These are phyloP conservation scores for Ptychobarbus kaznakovi DNA, from an alignment of 2,797 vertebrate genomes.

Conservation along the genomic window DNA sequence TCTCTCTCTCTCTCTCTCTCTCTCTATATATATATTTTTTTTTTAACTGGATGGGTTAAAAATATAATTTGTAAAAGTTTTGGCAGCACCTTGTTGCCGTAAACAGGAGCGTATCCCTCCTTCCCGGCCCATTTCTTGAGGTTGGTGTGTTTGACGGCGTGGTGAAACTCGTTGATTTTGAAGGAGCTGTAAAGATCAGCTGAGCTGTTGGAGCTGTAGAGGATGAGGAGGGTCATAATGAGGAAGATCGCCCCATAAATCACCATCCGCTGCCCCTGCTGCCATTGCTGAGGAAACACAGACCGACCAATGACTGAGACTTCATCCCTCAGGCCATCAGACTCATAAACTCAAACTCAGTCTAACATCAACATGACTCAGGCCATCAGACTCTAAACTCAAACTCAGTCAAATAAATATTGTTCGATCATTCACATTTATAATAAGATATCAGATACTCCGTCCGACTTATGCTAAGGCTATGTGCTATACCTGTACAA, in stretches of 20 bases:
- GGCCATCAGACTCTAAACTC: no score
- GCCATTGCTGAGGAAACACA: constrained; percentile 62
- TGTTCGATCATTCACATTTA: no score
- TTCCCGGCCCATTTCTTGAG: constrained; percentile 88
- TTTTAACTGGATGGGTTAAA: background rate
- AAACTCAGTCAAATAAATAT: no score
- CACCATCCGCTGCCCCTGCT: constrained; percentile 85
- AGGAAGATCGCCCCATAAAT: constrained; percentile 87
- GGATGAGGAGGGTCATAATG: constrained; percentile 91
- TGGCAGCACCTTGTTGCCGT: constrained; percentile 86
- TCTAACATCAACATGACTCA: no score
- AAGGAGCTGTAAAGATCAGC: constrained; percentile 76
- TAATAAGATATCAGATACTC: no score
- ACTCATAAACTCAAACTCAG: no score
- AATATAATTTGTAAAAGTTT: background rate
- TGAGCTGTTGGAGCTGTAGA: constrained; percentile 77
- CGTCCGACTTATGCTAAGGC: no score
- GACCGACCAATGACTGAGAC: background rate
- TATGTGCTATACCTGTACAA: no score
- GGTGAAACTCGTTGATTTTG: constrained; percentile 65
- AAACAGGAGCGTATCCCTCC: constrained; percentile 83
- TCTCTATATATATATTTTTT: no score
- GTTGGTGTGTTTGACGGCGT: constrained; percentile 71
- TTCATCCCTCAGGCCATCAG: no score
- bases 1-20: no score